These are phyloP conservation scores for Alethe castanea DNA, from an alignment of 2,113 vertebrate species.

Conservation along the genomic window DNA sequence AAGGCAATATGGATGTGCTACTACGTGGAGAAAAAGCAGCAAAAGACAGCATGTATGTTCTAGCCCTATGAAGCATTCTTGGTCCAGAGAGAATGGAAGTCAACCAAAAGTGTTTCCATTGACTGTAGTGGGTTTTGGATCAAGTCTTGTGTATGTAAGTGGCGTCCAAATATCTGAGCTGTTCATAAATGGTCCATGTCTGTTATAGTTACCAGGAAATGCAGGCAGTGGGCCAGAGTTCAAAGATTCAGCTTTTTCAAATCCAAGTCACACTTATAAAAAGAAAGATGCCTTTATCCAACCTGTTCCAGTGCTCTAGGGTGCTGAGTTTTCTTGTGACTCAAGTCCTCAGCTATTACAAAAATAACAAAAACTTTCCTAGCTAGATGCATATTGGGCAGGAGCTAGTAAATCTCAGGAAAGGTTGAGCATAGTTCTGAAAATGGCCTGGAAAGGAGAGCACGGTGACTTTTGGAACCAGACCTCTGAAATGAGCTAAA, in stretches of 20 bases:
- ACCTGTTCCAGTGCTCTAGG: neutral
- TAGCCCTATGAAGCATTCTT: neutral
- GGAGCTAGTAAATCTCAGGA: neutral
- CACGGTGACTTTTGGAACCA: neutral
- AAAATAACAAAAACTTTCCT: neutral
- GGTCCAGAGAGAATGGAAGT: constrained; percentile 21
- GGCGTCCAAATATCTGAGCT: constrained; percentile 38
- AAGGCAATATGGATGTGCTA: neutral
- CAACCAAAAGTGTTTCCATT: constrained; percentile 51
- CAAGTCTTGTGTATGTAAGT: constrained; percentile 2
- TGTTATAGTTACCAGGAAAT: constrained; percentile 39
- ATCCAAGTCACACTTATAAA: constrained; percentile 6
- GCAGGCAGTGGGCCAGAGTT: neutral
- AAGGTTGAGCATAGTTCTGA: neutral
- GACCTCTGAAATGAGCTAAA: neutral
- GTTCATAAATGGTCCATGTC: constrained; percentile 41
- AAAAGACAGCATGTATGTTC: constrained; percentile 13
- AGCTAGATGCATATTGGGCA: neutral
- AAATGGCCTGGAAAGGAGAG: neutral
- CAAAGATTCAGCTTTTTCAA: constrained; percentile 17
- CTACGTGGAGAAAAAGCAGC: constrained; percentile 16
- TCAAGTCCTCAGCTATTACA: neutral
- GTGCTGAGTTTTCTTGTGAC: neutral
- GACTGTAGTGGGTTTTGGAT: constrained; percentile 28
- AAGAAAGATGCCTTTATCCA: constrained; percentile 24